These are phyloP conservation scores for Clunio marinus DNA, from an alignment of 2,888 invertebrate species.

Conservation along the genomic window DNA sequence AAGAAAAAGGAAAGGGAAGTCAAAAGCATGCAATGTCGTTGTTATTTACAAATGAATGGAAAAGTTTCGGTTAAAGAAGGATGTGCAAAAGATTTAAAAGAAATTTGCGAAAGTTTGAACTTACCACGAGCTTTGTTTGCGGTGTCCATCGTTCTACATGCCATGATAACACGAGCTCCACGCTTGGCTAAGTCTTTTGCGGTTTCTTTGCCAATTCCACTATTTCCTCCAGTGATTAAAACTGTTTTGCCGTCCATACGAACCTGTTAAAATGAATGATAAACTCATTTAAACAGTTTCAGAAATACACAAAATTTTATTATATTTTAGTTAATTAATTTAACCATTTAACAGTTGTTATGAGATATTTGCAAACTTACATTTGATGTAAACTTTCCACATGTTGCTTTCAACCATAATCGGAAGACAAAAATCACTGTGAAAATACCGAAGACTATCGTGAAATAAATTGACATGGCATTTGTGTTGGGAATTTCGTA, in stretches of 20 bases:
- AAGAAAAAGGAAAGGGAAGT: neutral
- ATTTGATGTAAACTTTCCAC: conserved; percentile 40
- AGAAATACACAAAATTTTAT: neutral
- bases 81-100: neutral
- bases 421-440: conserved; percentile 32
- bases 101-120: neutral
- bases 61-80: neutral
- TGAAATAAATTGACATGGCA: conserved; percentile 18
- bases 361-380: conserved; percentile 6
- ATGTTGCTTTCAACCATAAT: conserved; percentile 38
- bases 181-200: conserved; percentile 68
- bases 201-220: conserved; percentile 80
- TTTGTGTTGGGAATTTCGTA: conserved; percentile 32
- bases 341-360: neutral
- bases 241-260: conserved; percentile 84
- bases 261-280: conserved; percentile 45
- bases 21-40: neutral
- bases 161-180: conserved; percentile 79
- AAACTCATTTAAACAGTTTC: neutral
- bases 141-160: conserved; percentile 71
- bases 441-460: conserved; percentile 12
- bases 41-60: neutral
- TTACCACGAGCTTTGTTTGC: conserved; percentile 69
- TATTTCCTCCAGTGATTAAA: conserved; percentile 84
- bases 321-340: neutral